These are phyloP conservation scores for Microctonus aethiopoides DNA, from an alignment of 2,888 invertebrate genomes.

Conservation along the genomic window DNA sequence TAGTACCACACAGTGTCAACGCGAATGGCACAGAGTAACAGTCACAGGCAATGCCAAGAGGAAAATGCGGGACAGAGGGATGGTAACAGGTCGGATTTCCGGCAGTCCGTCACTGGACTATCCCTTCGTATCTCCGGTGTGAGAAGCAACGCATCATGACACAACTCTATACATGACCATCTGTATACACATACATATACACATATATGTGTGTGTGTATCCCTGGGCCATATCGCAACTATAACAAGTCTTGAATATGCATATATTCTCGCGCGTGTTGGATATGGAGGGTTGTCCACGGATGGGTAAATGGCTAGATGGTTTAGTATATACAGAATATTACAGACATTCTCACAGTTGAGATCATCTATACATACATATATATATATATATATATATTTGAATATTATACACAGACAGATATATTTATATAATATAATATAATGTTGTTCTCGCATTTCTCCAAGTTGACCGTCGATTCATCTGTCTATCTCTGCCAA, in stretches of 20 bases:
- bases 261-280: conserved; percentile 52
- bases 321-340: conserved; percentile 1
- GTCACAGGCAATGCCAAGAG: conserved; percentile 31
- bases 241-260: conserved; percentile 65
- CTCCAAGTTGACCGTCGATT: not conserved
- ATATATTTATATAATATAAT: too few species aligned
- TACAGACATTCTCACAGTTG: conserved; percentile 15
- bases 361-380: too few species aligned
- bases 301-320: not conserved
- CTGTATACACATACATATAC: too few species aligned
- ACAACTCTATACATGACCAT: too few species aligned
- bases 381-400: too few species aligned
- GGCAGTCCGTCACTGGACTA: conserved; percentile 65
- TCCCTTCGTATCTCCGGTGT: conserved; percentile 59
- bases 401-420: not conserved
- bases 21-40: conserved; percentile 32
- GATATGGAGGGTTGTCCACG: conserved; percentile 8
- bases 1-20: conserved; percentile 33
- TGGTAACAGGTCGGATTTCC: conserved; percentile 66
- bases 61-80: conserved; percentile 33
- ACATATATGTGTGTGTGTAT: too few species aligned
- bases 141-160: conserved; percentile 42
- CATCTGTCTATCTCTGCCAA: not conserved
- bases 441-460: not conserved
- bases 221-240: conserved; percentile 54